Base-by-base conservation (phyloP, 2,797 vertebrate species). In the Notoglanidium macrostoma region DNA sequence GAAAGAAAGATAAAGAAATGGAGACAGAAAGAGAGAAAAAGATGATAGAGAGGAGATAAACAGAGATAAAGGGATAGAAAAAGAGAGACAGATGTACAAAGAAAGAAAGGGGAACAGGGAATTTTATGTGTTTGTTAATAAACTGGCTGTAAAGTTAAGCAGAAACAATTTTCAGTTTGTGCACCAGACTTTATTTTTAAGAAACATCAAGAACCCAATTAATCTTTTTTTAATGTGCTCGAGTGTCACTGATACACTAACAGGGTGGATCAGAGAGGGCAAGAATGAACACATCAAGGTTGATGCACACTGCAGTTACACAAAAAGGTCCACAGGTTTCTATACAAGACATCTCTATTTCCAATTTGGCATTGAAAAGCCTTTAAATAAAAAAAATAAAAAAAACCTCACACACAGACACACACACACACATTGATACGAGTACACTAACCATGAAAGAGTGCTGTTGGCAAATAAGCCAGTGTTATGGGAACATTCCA, bases 401-500 rank as follows among this genome's bases (percentile, higher is more conserved):
- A 78, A 19, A 74, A 12, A 67, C 23, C 55, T 35, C 73, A 84
- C 61, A 83, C 19, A 76, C 19, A 83, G 14, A 76, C 19, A 79
- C 19, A 15, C 19, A 59, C 5, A 80, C 35, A 80, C 57, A 2
- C 23, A 57, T 9, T 46, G 44, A 80, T 14, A 57, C 5, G 35
- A 61, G 55, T 35, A 78, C 76, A 57, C 15, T 32, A 61, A 14
- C 26, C 76, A 65, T 79, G 73, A 85, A 73, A 87, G 54, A 85
- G 46, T 78, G 23, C 9, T 85, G 44, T 67, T 54, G 87, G 35
- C 88, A 89, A 91, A 91, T 91, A 91, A 91, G 85, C 79, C 88
- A 0, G 63, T 93, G 93, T 94, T 94, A 86, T 93, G 92, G 91
- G 90, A 95, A 95, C 93, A 94, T 80, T 61, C 11, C 92, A 92